Evolutionary conservation across 2,797 vertebrate species (phyloP).

Genomic region (Lateolabrax maculatus): DNA sequence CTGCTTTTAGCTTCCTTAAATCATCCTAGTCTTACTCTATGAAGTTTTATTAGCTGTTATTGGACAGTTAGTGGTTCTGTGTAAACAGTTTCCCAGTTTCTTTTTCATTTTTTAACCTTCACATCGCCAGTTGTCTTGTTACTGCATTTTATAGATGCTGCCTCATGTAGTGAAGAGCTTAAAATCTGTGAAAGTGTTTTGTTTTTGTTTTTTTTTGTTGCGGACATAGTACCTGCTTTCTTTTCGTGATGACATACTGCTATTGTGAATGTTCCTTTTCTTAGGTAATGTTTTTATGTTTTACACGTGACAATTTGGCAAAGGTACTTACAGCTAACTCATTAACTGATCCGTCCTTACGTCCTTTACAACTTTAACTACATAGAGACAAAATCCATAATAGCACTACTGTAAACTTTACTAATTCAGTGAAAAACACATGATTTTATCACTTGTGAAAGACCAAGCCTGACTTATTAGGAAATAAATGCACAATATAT

Average conservation of each 20-base stretch:
- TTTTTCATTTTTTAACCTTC: conserved; percentile 23
- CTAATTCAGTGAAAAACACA: not conserved
- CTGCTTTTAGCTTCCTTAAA: conserved; percentile 48
- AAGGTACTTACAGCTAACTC: not conserved
- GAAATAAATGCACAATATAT: conserved; percentile 18
- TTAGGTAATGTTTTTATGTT: not conserved
- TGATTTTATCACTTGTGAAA: not conserved
- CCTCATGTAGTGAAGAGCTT: conserved; percentile 26
- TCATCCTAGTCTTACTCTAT: conserved; percentile 65
- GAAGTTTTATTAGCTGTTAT: conserved; percentile 9
- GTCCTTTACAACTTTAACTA: not conserved
- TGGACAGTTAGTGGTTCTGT: conserved; percentile 29
- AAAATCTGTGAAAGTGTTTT: conserved; percentile 33
- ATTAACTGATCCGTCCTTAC: conserved; percentile 48
- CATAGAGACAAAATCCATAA: not conserved
- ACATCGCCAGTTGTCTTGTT: conserved; percentile 16
- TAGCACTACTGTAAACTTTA: not conserved
- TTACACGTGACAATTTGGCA: conserved; percentile 6
- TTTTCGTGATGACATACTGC: conserved; percentile 8
- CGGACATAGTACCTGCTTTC: too few species aligned
- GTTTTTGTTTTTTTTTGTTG: not conserved
- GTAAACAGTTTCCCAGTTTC: not conserved
- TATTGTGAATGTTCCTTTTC: conserved; percentile 30
- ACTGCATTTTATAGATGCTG: conserved; percentile 7
- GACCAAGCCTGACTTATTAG: conserved; percentile 25